phyloP scores from a whole-genome alignment of 2,888 invertebrate species.

The Lasioglossum zephyrum region DNA sequence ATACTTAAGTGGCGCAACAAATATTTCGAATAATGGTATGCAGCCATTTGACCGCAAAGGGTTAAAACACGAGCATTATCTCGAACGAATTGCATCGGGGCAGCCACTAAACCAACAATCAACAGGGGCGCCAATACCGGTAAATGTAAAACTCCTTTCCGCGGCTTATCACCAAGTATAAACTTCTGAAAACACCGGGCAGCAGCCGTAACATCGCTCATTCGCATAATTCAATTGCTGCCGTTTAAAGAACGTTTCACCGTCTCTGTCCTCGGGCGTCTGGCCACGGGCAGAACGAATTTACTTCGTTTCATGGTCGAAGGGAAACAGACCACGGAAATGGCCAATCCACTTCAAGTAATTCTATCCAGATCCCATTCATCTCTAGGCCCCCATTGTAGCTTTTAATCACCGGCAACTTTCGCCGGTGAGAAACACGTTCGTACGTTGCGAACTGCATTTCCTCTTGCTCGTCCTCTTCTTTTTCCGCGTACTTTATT shows the following conservation, averaged over 20 bases:
- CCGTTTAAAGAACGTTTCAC: not conserved
- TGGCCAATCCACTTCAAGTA: not conserved
- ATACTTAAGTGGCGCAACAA: too few relatives aligned
- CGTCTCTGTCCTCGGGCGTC: not conserved
- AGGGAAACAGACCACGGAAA: not conserved
- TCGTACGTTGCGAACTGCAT: not conserved
- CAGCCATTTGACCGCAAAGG: too few relatives aligned
- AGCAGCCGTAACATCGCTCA: not conserved
- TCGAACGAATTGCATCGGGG: too few relatives aligned
- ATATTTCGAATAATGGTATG: too few relatives aligned
- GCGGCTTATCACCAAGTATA: not conserved
- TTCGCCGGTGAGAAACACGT: not conserved
- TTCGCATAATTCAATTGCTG: not conserved
- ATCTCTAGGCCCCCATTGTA: not conserved
- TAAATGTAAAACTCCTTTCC: not conserved
- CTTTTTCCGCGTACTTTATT: constrained; percentile 1
- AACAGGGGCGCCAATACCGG: not conserved
- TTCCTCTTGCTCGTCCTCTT: not conserved
- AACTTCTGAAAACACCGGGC: not conserved
- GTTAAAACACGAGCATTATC: too few relatives aligned
- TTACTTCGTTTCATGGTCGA: constrained; percentile 8
- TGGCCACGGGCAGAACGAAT: not conserved
- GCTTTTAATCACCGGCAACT: not conserved
- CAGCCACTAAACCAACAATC: not conserved
- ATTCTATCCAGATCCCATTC: not conserved